phyloP scores from a whole-genome alignment of 2,797 vertebrate genomes.

The Poeciliopsis infans region DNA sequence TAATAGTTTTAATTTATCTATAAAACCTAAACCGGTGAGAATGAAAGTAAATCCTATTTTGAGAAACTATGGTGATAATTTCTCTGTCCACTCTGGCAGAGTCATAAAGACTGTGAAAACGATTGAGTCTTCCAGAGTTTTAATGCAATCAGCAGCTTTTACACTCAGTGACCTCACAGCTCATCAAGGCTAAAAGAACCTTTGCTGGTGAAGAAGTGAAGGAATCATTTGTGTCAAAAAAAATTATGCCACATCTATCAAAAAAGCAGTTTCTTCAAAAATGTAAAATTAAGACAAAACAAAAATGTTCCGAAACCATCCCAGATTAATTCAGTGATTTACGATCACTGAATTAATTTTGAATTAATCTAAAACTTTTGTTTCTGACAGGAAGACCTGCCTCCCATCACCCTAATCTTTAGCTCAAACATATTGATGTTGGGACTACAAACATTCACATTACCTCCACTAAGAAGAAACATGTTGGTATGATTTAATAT shows the following conservation, averaged over 20 bases:
- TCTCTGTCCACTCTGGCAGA: constrained; percentile 22
- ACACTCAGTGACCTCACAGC: background rate
- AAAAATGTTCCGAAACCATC: background rate
- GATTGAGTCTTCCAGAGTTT: constrained; percentile 12
- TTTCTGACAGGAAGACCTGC: background rate
- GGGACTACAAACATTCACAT: background rate
- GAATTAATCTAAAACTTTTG: background rate
- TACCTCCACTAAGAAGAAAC: background rate
- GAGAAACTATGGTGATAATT: constrained; percentile 36
- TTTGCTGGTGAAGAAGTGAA: background rate
- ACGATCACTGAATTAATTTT: background rate
- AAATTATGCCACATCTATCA: background rate
- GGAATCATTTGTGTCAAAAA: background rate
- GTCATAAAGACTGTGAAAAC: constrained; percentile 18
- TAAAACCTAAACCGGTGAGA: constrained; percentile 25
- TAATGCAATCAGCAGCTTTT: constrained; percentile 12
- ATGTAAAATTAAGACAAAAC: background rate
- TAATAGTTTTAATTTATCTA: constrained; percentile 33
- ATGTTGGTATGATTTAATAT: background rate
- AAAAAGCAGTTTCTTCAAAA: background rate
- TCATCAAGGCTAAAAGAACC: background rate
- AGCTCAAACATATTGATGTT: background rate
- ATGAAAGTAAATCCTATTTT: constrained; percentile 26
- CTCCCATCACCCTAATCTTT: background rate
- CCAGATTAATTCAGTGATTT: too few relatives aligned